Evolutionary conservation across 2,888 invertebrate species (phyloP), one percentile per base, ranked within the genome.

Genomic region (Rhimphoctona megacephalus): DNA sequence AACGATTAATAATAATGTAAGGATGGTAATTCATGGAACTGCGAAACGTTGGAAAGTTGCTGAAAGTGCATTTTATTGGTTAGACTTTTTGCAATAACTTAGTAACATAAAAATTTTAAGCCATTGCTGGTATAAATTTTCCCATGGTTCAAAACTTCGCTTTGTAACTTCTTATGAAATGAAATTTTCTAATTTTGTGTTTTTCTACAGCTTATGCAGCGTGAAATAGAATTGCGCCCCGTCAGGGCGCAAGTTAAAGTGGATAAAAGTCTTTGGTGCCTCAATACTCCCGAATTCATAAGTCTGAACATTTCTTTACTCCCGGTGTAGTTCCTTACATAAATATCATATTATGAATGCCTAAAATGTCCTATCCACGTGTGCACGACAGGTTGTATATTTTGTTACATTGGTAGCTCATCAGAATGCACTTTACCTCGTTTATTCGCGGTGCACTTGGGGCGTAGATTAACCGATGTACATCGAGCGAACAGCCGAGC

Each of bases 381-480:
- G 25, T 25, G 25, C 19, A 67, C 17, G 22, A 36, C 22, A 33
- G 22, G n/a, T 36, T 49, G 5, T 30, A 57, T 30, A 25, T 69
- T 79, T 49, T 22, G 52, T 39, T 25, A 67, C 36, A 69, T 67
- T 17, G 79, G n/a, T 70, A 81, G 46, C 52, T 76, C 70, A 66
- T 81, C 43, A 43, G 66, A 7, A 64, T 70, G 67, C 74, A 76
- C 76, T 80, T 80, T 52, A 69, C 39, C 67, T 17, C 46, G 67
- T 79, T 19, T 73, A 69, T n/a, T 22, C 39, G 72, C 54, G 46
- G 67, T 39, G 46, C 25, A 69, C 73, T 61, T 57, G 30, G n/a
- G 69, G 67, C 46, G 3, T n/a, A 22, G 33, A 64, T 36, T 33
- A 22, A 64, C 43, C 33, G 49, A 33, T 33, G 61, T 36, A 72